Evolutionary conservation across 2,888 invertebrate species (phyloP).

Genomic region (Drosophila quinaria): DNA sequence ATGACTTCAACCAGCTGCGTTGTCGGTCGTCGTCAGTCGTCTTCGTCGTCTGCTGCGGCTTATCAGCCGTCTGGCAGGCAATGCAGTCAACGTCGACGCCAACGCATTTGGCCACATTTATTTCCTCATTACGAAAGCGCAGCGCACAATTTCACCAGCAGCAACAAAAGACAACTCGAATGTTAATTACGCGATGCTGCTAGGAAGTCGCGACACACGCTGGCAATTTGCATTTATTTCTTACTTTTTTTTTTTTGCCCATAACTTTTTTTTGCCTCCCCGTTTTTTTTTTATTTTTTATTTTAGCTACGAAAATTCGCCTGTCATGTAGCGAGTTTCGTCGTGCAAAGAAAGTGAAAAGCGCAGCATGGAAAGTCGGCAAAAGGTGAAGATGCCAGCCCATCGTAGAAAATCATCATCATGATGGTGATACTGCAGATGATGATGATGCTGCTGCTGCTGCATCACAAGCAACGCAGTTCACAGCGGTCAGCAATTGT

Average conservation of each 20-base stretch:
- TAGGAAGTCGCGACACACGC: constrained; percentile 74
- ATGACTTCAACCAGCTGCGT: constrained; percentile 45
- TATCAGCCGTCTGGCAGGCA: constrained; percentile 41
- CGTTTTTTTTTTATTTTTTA: constrained; percentile 9
- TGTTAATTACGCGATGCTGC: constrained; percentile 78
- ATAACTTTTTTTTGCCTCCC: constrained; percentile 22
- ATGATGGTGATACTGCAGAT: constrained; percentile 42
- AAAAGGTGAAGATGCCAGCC: constrained; percentile 60
- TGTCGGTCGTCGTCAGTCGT: constrained; percentile 10
- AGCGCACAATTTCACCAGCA: constrained; percentile 53
- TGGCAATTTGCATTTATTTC: constrained; percentile 66
- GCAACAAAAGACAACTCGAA: constrained; percentile 58
- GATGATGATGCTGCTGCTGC: constrained; percentile 52
- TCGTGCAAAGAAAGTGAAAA: constrained; percentile 80
- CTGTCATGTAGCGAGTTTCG: constrained; percentile 61
- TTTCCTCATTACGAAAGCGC: constrained; percentile 77
- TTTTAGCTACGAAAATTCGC: constrained; percentile 47
- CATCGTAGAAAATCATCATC: constrained; percentile 18
- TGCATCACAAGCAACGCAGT: constrained; percentile 44
- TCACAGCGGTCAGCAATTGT: constrained; percentile 63
- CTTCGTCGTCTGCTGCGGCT: constrained; percentile 41
- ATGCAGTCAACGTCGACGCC: constrained; percentile 35
- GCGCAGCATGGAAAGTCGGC: constrained; percentile 74
- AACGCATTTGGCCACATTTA: constrained; percentile 75
- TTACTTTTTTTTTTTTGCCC: constrained; percentile 43